Evolutionary conservation across 2,113 vertebrate genomes (phyloP).

Genomic region (Archocentrus centrarchus): DNA sequence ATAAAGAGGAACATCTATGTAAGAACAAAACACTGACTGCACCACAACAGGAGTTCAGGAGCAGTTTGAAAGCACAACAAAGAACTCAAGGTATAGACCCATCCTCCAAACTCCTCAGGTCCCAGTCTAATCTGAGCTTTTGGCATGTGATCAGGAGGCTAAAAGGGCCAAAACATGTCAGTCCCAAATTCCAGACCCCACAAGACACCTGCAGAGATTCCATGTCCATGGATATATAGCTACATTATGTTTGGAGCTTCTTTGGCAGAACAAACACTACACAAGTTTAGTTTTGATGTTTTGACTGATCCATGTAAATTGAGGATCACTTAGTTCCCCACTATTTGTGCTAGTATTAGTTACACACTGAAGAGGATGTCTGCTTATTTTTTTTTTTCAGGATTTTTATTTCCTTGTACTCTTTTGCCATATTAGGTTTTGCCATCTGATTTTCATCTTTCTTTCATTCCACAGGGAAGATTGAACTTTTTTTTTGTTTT

Average conservation of each 20-base stretch:
- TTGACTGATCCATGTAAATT: neutral
- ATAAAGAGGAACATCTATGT: neutral
- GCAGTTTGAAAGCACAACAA: neutral
- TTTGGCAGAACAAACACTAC: rapidly evolving
- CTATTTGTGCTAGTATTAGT: neutral
- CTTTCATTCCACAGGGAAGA: neutral
- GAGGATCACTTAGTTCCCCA: neutral
- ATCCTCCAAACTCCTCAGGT: neutral
- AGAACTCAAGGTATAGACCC: neutral
- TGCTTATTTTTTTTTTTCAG: neutral
- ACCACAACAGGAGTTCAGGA: neutral
- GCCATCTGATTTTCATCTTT: neutral
- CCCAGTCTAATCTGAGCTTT: neutral
- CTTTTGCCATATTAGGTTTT: neutral
- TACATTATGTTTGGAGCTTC: too few species aligned
- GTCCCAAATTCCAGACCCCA: neutral
- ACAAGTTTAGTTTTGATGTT: neutral
- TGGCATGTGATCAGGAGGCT: neutral
- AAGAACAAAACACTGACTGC: neutral
- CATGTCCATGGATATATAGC: too few species aligned
- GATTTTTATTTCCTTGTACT: neutral
- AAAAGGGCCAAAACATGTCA: rapidly evolving
- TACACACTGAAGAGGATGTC: neutral
- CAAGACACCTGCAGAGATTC: too few species aligned
- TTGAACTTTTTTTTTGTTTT: neutral